Evolutionary conservation across 2,113 vertebrate genomes (phyloP), one percentile per base, ranked within the genome.

Genomic region (Salminus brasiliensis): DNA sequence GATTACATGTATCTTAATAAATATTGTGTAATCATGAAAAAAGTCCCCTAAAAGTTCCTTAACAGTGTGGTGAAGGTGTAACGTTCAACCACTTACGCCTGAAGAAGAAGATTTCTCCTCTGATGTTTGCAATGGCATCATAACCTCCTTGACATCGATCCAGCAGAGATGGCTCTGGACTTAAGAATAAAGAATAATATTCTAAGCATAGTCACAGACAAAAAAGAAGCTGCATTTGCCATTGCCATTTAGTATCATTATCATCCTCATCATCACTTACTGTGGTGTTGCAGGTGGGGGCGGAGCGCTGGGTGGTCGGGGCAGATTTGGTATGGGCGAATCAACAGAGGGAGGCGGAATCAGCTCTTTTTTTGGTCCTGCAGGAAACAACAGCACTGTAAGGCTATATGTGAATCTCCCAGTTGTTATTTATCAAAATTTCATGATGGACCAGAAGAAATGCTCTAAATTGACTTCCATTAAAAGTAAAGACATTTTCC

Each of bases 41-140:
- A n/a, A n/a, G n/a, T n/a, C n/a, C n/a, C n/a, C n/a, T n/a, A n/a
- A n/a, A n/a, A n/a, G n/a, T n/a, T n/a, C n/a, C n/a, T n/a, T n/a
- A n/a, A n/a, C n/a, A n/a, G n/a, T n/a, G n/a, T n/a, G n/a, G n/a
- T n/a, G n/a, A n/a, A n/a, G 18, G 6, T 66, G 6, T n/a, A 12
- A 21, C 27, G 9, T 32, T 63, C 27, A 45, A 62, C 15, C 65
- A 57, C 88, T 88, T 79, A 91, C 93, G 87, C 86, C 91, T 93
- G 72, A 94, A 94, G 79, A 94, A 94, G 86, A 94, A 94, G 1
- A 88, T 86, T 41, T 94, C 92, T 0, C 92, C 92, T 3, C 92
- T 86, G 79, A 94, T 93, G 49, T 93, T 92, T 68, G 93, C 92
- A 1, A 94, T 82, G 23, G 93, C 92, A 3, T 94, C 93, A 71